Percentiles rank a stretch among this genome's conserved stretches.
Evolutionary conservation across 1,140 invertebrate species (phyloP).

Genomic region (Nymphalis io): DNA sequence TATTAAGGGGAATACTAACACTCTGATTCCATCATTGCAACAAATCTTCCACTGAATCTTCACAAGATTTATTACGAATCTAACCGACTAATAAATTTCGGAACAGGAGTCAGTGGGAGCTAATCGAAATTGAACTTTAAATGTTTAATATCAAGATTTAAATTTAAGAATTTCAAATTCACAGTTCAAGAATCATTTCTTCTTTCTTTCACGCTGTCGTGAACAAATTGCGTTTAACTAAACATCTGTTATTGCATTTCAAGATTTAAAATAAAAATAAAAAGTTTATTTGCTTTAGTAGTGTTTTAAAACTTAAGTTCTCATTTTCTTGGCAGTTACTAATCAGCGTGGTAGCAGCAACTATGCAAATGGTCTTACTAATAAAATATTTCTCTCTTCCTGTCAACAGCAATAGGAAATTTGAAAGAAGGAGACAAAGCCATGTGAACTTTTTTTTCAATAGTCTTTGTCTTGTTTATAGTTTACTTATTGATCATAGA

Average conservation of each 20-base stretch:
- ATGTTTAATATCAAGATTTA: background rate
- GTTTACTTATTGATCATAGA: no score
- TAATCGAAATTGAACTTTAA: constrained; percentile 15
- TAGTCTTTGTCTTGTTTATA: no score
- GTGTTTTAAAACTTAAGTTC: background rate
- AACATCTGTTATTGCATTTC: constrained; percentile 13
- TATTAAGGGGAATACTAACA: constrained; percentile 5
- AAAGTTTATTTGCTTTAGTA: background rate
- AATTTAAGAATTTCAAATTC: background rate
- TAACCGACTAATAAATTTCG: constrained; percentile 24
- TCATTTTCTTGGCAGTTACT: no score
- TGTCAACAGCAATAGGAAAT: no score
- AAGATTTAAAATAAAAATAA: background rate
- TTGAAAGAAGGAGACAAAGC: no score
- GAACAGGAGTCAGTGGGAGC: background rate
- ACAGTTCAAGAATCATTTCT: constrained; percentile 8
- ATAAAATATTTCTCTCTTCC: no score
- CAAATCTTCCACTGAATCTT: constrained; percentile 25
- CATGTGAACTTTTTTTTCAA: no score
- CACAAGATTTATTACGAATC: constrained; percentile 31
- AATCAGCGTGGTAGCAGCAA: no score
- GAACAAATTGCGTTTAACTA: constrained; percentile 20
- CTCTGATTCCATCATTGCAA: constrained; percentile 16
- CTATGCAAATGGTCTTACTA: no score
- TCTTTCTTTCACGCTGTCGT: constrained; percentile 15